phyloP scores from a whole-genome alignment of 2,888 invertebrate species.

The Aspidapion aeneum region DNA sequence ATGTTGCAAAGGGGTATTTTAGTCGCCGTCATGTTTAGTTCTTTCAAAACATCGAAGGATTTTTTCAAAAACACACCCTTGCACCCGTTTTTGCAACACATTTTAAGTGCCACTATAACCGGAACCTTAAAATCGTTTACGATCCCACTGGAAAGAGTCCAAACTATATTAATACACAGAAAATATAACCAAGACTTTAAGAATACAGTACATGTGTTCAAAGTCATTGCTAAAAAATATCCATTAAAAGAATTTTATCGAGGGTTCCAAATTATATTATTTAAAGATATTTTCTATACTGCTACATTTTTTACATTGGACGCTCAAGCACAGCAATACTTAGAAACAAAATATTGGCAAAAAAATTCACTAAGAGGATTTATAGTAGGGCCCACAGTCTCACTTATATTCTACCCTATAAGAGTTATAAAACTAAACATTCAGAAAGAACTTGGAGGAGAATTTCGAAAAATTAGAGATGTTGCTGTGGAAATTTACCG shows the following conservation, averaged over 20 bases:
- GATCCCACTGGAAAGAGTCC: conserved; percentile 30
- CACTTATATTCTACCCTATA: conserved; percentile 26
- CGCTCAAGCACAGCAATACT: conserved; percentile 20
- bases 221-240: conserved; percentile 20
- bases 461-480: conserved; percentile 16
- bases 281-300: conserved; percentile 23
- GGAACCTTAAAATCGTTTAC: conserved; percentile 25
- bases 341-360: conserved; percentile 11
- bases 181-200: conserved; percentile 24
- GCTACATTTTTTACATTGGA: conserved; percentile 25
- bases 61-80: conserved; percentile 19
- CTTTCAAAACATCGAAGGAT: conserved; percentile 19
- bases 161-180: conserved; percentile 25
- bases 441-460: conserved; percentile 26
- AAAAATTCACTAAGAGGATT: conserved; percentile 26
- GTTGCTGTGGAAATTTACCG: conserved; percentile 19
- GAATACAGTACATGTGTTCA: conserved; percentile 25
- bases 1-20: conserved; percentile 25
- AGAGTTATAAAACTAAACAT: conserved; percentile 27
- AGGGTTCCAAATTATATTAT: conserved; percentile 23
- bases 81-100: conserved; percentile 22
- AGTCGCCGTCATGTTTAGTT: conserved; percentile 28
- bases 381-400: conserved; percentile 23
- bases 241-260: conserved; percentile 27
- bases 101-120: conserved; percentile 19